Base-by-base conservation (phyloP, 2,797 vertebrate species). In the Crocodylus rhombifer region DNA sequence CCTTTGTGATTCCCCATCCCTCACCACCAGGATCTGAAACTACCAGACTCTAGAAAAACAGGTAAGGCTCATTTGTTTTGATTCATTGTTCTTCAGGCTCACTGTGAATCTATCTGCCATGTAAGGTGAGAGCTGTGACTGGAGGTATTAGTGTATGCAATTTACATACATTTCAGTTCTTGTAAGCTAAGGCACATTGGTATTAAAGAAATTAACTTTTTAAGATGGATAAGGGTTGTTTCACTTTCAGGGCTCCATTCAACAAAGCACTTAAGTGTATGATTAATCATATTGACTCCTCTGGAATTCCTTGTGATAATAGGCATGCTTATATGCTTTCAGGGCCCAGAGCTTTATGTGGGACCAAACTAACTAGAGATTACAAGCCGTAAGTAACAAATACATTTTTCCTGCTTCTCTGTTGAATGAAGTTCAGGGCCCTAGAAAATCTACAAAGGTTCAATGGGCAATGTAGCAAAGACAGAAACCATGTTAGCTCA, bases 241-340 rank as follows among this genome's bases (percentile, higher is more conserved):
- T 93, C 80, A 30, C 77, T 87, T 89, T 92, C 91, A 92, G 88
- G 88, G 92, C 15, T 2, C 51, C 23, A 71, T 90, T 92, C 88
- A 91, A 83, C 75, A 95, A 88, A 93, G 36, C 88, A 93, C 77
- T 95, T 91, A 91, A 77, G 63, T 56, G 71, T 87, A 85, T 84
- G 63, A 91, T 80, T 91, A 91, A 91, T 87, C 73, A 73, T n/a
- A 30, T 73, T 89, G 84, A 57, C 33, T 87, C 84, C 56, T 90
- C 91, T 80, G 75, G 67, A 20, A 91, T 83, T 87, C 84, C 67
- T 84, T 85, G 61, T 30, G 28, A 61, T 78, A 87, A 77, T 82
- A 93, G 86, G 82, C 93, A 92, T 51, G 64, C 91, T 89, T 21
- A 51, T 73, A 14, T 81, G 60, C 51, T 87, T 94, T 94, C 79